Evolutionary conservation across 2,888 invertebrate genomes (phyloP), one percentile per base, ranked within the genome.

Genomic region (Xanthorhoe designata): DNA sequence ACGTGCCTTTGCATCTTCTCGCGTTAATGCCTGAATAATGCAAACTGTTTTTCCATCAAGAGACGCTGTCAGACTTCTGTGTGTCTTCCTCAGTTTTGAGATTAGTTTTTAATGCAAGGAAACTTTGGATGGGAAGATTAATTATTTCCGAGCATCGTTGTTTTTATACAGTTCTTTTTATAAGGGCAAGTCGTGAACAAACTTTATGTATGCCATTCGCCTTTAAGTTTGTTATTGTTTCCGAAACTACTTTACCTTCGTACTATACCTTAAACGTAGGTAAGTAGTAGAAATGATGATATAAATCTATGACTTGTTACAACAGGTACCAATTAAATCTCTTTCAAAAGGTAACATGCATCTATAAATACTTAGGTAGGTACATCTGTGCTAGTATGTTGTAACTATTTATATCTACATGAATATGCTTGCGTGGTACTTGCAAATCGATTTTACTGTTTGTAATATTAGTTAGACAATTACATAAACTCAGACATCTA

Each of bases 21-120:
- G 32, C 60, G 65, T 52, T 73, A 80, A 80, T 75, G 75, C 64
- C 67, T 76, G 78, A 77, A 81, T 81, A 81, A 81, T 79, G 79
- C 73, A 78, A 70, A 70, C 68, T 74, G 72, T 63, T 66, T 68
- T 68, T 71, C 60, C 68, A 71, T 69, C 67, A 60, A 63, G 62
- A 59, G 54, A 50, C 66, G 52, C 58, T 58, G 56, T 61, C 56
- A 49, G 54, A 35, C 57, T 52, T 35, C 49, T 49, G 35, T n/a
- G 29, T 58, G 55, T 62, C 57, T 63, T 59, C 47, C 29, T 42
- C 64, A 49, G 47, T 19, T 52, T 51, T 66, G 45, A 55, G 51
- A 66, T 66, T 58, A 52, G 55, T 52, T 56, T 61, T 61, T 61
- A 66, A 53, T 50, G 47, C 58, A 19, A 18, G 29, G 47, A 63